Conservation (phyloP, 2,888 invertebrate species). For the Mesochorus sp. region DNA sequence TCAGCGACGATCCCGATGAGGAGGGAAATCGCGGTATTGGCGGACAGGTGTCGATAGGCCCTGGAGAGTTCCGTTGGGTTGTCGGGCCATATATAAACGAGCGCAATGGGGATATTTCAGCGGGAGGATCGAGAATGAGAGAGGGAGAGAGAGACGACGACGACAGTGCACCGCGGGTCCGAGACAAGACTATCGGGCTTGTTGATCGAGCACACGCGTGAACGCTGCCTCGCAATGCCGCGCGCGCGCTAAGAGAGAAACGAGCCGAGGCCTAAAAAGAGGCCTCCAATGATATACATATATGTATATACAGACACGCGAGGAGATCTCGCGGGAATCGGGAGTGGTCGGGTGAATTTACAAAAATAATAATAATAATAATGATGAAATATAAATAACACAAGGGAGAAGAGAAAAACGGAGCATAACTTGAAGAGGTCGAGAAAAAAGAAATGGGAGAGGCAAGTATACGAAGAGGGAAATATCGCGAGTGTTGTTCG, state of each 20-base stretch:
- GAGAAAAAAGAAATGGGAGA: conserved; percentile 38
- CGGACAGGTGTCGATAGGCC: conserved; percentile 58
- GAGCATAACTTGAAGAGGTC: conserved; percentile 45
- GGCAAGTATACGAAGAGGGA: conserved; percentile 18
- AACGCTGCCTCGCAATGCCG: conserved; percentile 42
- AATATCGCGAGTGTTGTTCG: conserved; percentile 24
- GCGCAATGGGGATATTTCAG: background rate
- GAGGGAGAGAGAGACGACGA: conserved; percentile 16
- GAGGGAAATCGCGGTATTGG: conserved; percentile 48
- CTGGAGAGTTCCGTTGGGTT: conserved; percentile 17
- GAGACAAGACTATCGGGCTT: conserved; percentile 45
- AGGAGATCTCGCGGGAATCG: conserved; percentile 57
- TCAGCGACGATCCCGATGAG: conserved; percentile 37
- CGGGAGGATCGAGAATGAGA: background rate
- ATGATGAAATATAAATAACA: conserved; percentile 4
- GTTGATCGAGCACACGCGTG: conserved; percentile 60
- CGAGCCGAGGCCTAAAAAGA: background rate
- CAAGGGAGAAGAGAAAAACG: conserved; percentile 43
- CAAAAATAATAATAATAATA: background rate
- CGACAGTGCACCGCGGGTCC: conserved; percentile 30
- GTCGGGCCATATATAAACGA: background rate
- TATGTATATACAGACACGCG: conserved; percentile 7
- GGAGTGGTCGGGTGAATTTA: conserved; percentile 64
- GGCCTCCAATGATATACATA: background rate
- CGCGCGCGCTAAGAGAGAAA: conserved; percentile 25